Base-by-base conservation (phyloP, 2,113 vertebrate species). In the Eudyptes chrysolophus region DNA sequence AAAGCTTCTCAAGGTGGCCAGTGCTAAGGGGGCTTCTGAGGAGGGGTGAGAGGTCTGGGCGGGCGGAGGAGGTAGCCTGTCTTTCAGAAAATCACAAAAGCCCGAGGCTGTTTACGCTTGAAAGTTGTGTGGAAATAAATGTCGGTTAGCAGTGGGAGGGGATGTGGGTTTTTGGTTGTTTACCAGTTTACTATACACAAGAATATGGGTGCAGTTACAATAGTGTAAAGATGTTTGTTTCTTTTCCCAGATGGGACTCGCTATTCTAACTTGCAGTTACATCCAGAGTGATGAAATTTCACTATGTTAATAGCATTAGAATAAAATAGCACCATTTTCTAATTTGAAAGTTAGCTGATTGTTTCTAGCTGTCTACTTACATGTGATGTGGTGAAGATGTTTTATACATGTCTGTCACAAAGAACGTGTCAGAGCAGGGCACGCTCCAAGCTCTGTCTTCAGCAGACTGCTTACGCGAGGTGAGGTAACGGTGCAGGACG, bases 401-500 rank as follows among this genome's bases (percentile, higher is more conserved):
- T 55, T 38, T 25, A 6, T 20, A 30, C 22, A 2, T 1, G 1
- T 6, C 18, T 30, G 24, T 51, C 34, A 52, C 5, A 11, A 48
- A 70, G 64, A 29, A 15, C 0, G 3, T 38, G 16, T 30, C 11
- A 2, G 52, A 71, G 30, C 60, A 54, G 77, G 58, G 46, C 10
- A 1, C 1, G 5, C 44, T n/a, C 20, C 13, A 8, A 19, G n/a
- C 76, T 38, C 46, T 44, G 16, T 20, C 44, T 38, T 36, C 15
- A 17, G 49, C 78, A 42, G n/a, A 3, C 18, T 14, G 58, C 38
- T 21, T 27, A 30, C 3, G 5, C 8, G 57, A 38, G 34, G 44
- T 29, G 76, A 82, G 64, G 51, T 27, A 9, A 36, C 1, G 18
- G 42, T 1, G 2, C 17, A 3, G 36, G 54, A 6, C 1, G 3